These are phyloP conservation scores for Agrenia bidenticulata DNA, from an alignment of 2,888 invertebrate species.

Conservation along the genomic window DNA sequence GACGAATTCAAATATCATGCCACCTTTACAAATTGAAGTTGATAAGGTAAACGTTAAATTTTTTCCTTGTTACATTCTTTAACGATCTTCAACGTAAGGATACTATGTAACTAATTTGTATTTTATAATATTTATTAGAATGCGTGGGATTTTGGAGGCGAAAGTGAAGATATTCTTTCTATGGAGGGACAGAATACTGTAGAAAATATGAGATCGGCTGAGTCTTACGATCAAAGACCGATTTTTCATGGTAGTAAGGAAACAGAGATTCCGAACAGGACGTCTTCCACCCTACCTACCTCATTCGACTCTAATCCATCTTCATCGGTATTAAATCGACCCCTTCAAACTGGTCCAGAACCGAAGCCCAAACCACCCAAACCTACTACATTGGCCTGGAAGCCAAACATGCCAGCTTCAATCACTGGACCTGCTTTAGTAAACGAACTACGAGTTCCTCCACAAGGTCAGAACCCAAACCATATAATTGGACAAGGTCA, in stretches of 20 bases:
- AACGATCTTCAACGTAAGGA: no score
- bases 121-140: constrained; percentile 33
- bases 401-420: background rate
- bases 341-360: background rate
- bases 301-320: background rate
- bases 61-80: no score
- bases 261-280: background rate
- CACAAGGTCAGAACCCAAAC: constrained; percentile 18
- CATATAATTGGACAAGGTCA: constrained; percentile 25
- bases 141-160: constrained; percentile 45
- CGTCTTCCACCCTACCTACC: background rate
- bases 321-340: background rate
- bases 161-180: constrained; percentile 48
- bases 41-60: constrained; percentile 33
- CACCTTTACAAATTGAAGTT: constrained; percentile 36
- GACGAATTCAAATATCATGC: background rate
- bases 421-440: background rate
- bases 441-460: background rate
- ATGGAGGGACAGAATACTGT: constrained; percentile 7
- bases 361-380: constrained; percentile 2
- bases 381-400: background rate
- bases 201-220: background rate
- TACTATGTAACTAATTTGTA: no score
- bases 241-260: background rate
- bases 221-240: background rate